Percentiles rank a stretch among this genome's conserved stretches.
phyloP scores from a whole-genome alignment of 2,113 vertebrate genomes.

The Oncorhynchus gorbuscha region DNA sequence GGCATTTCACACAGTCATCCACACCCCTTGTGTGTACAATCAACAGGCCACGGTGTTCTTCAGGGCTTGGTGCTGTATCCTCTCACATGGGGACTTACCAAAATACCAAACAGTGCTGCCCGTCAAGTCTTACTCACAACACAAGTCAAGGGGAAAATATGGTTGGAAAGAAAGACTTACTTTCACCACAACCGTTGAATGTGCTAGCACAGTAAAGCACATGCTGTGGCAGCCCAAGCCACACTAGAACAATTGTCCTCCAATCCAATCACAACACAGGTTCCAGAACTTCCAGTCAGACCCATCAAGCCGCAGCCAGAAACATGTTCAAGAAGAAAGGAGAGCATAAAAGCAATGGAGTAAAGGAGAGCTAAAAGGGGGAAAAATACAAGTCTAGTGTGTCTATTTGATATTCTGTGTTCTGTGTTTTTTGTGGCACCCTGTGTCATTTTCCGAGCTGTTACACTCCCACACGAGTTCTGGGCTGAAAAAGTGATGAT shows the following conservation, averaged over 20 bases:
- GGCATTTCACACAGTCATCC: conserved; percentile 42
- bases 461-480: conserved; percentile 27
- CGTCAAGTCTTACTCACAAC: conserved; percentile 31
- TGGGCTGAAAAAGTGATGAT: conserved; percentile 35
- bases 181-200: conserved; percentile 51
- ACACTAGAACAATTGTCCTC: conserved; percentile 60
- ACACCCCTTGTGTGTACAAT: conserved; percentile 14
- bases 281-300: conserved; percentile 55
- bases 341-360: conserved; percentile 58
- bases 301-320: conserved; percentile 51
- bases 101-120: conserved; percentile 25
- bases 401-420: conserved; percentile 62
- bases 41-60: conserved; percentile 19
- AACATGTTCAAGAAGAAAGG: conserved; percentile 64
- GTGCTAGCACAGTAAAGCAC: conserved; percentile 54
- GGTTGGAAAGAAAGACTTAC: conserved; percentile 41
- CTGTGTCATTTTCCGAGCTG: conserved; percentile 51
- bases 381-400: conserved; percentile 36
- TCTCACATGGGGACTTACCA: not conserved
- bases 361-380: conserved; percentile 58
- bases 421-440: conserved; percentile 67
- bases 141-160: conserved; percentile 25
- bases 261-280: conserved; percentile 69
- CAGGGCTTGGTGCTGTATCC: conserved; percentile 9
- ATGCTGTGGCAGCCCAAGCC: conserved; percentile 33